phyloP scores from a whole-genome alignment of 1,140 invertebrate genomes.

The Drosophila serrata region DNA sequence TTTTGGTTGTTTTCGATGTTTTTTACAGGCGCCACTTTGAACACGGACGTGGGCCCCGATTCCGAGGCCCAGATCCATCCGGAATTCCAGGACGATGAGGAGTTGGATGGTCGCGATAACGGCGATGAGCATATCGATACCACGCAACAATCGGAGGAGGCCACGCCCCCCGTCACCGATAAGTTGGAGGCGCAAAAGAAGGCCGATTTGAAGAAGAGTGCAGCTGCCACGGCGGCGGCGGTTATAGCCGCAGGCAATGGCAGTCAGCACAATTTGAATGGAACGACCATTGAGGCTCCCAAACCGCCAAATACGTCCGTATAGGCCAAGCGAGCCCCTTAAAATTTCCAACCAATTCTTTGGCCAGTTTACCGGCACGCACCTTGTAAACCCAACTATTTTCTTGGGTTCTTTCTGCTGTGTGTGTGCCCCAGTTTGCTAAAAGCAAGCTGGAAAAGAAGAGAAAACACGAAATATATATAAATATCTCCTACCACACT shows the following conservation, averaged over 20 bases:
- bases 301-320: constrained; percentile 83
- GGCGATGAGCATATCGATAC: constrained; percentile 83
- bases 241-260: constrained; percentile 75
- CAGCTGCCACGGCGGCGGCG: constrained; percentile 64
- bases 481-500: constrained; percentile 26
- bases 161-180: constrained; percentile 82
- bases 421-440: constrained; percentile 43
- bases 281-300: constrained; percentile 53
- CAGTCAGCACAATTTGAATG: constrained; percentile 58
- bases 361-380: constrained; percentile 33
- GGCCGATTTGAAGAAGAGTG: constrained; percentile 77
- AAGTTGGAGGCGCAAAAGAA: constrained; percentile 83
- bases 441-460: constrained; percentile 48
- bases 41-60: constrained; percentile 84
- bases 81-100: constrained; percentile 73
- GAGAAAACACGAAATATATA: constrained; percentile 12
- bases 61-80: constrained; percentile 85
- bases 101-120: constrained; percentile 80
- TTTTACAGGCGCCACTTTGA: constrained; percentile 84
- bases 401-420: background rate
- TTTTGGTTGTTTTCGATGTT: constrained; percentile 80
- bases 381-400: background rate
- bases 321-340: constrained; percentile 32
- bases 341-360: constrained; percentile 2
- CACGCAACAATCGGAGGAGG: constrained; percentile 82